phyloP scores from a whole-genome alignment of 2,797 vertebrate genomes.

The Alcedo quadribrachys region DNA sequence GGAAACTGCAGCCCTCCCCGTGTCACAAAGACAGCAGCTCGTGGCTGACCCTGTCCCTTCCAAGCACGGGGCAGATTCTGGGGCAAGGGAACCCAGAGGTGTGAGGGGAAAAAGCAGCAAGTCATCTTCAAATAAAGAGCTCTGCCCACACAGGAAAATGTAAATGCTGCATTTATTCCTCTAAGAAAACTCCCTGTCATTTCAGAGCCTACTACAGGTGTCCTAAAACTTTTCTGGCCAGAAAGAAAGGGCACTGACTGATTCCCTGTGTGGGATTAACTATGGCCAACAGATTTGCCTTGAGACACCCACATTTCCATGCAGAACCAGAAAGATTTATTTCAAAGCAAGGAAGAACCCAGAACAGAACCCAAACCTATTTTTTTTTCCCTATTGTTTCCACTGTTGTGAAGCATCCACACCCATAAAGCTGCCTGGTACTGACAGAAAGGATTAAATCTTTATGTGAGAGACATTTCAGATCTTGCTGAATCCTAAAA shows the following conservation, averaged over 20 bases:
- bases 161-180: background rate
- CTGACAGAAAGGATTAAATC: background rate
- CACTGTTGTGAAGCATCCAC: background rate
- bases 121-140: background rate
- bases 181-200: background rate
- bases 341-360: background rate
- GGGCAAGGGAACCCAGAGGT: background rate
- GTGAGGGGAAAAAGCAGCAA: background rate
- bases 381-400: background rate
- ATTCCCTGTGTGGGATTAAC: background rate
- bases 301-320: background rate
- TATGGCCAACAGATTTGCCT: background rate
- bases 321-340: background rate
- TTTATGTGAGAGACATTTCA: background rate
- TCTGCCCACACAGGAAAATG: background rate
- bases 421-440: background rate
- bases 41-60: background rate
- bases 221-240: constrained; percentile 2
- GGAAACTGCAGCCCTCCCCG: constrained; percentile 13
- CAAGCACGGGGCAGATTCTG: background rate
- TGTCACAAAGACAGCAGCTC: background rate
- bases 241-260: background rate
- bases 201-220: background rate
- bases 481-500: background rate
- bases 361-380: background rate